phyloP scores from a whole-genome alignment of 2,797 vertebrate species.

The Cynopterus sphinx region DNA sequence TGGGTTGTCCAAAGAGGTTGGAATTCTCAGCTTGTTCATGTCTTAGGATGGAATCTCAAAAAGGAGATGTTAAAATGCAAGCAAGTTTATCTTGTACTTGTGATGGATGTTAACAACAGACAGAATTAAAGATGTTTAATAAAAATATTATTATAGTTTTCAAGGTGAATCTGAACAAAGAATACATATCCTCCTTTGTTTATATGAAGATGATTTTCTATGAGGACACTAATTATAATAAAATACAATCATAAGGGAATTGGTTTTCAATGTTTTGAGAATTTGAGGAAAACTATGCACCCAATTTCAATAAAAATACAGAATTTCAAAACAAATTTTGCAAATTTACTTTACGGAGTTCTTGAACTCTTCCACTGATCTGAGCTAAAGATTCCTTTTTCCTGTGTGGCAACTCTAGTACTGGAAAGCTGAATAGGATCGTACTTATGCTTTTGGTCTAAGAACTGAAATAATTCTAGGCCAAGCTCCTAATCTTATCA shows the following conservation, averaged over 20 bases:
- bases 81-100: not conserved
- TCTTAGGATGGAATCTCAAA: not conserved
- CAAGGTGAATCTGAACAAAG: not conserved
- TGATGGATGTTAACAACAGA: not conserved
- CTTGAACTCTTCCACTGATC: not conserved
- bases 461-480: not conserved
- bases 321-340: not conserved
- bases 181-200: not conserved
- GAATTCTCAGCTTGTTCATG: not conserved
- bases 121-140: not conserved
- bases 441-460: not conserved
- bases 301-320: not conserved
- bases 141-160: not conserved
- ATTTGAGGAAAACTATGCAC: not conserved
- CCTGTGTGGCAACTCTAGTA: too few relatives aligned
- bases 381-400: not conserved
- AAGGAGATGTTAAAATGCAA: not conserved
- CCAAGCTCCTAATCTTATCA: not conserved
- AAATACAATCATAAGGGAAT: not conserved
- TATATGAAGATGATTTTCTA: not conserved
- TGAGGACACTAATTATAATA: not conserved
- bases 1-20: not conserved
- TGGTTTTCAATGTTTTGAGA: constrained; percentile 4
- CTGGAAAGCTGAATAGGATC: not conserved
- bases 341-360: not conserved